phyloP scores from a whole-genome alignment of 2,888 invertebrate species.

The Therioaphis trifolii region DNA sequence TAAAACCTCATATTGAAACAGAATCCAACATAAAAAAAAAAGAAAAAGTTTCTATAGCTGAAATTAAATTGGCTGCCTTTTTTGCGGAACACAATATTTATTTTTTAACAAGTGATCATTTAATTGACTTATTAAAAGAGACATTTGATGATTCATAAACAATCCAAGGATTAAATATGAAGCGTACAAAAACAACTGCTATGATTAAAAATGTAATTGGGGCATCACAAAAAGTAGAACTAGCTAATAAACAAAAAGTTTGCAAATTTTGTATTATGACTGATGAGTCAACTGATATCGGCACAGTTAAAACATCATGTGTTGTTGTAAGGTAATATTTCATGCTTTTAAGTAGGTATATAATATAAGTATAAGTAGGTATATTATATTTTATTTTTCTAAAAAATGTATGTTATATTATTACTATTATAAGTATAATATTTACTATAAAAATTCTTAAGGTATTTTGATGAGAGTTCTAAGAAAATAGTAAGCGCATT shows the following conservation, averaged over 20 bases:
- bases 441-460: slow-evolving; percentile 10
- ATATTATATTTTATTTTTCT: no score
- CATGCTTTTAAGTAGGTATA: background rate
- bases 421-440: background rate
- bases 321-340: background rate
- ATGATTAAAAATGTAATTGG: slow-evolving; percentile 1
- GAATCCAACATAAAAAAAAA: no score
- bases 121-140: background rate
- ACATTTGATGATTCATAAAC: background rate
- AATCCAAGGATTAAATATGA: background rate
- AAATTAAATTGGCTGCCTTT: background rate
- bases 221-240: background rate
- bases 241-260: background rate
- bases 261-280: background rate
- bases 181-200: background rate
- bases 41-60: slow-evolving; percentile 1
- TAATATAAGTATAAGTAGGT: background rate
- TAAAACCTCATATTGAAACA: no score
- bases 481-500: background rate
- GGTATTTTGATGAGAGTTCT: background rate
- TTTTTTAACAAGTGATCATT: slow-evolving; percentile 8
- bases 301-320: no score
- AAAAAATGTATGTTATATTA: no score
- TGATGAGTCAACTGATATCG: background rate
- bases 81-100: background rate